These are phyloP conservation scores for Phacellophora camtschatica DNA, from an alignment of 30 jellyfish, hydroid and myxozoan species.

Conservation along the genomic window DNA sequence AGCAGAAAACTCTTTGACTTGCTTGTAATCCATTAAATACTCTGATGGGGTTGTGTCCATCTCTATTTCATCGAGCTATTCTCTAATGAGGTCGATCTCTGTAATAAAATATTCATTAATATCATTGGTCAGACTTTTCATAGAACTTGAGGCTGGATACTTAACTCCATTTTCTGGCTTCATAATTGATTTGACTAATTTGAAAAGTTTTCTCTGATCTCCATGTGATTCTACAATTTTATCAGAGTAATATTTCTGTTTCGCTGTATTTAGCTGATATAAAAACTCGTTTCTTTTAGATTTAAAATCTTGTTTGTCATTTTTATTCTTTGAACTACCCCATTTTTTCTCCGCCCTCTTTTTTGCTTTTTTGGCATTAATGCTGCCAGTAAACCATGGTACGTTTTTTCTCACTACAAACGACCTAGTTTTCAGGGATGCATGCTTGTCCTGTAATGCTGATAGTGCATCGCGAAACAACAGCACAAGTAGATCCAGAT, in stretches of 20 bases:
- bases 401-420: not conserved
- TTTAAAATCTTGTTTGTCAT: not conserved
- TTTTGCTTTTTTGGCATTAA: not conserved
- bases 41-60: not conserved
- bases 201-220: too few relatives aligned
- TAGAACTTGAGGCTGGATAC: not conserved
- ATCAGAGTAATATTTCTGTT: too few relatives aligned
- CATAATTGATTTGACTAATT: too few relatives aligned
- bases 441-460: not conserved
- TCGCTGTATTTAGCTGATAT: too few relatives aligned
- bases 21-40: not conserved
- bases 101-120: not conserved
- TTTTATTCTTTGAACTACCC: not conserved
- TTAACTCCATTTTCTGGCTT: too few relatives aligned
- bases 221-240: too few relatives aligned
- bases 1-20: not conserved
- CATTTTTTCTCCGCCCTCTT: not conserved
- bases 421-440: not conserved
- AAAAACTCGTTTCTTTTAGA: too few relatives aligned
- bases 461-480: conserved; percentile 12
- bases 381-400: too few relatives aligned
- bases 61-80: not conserved
- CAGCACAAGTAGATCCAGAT: conserved; percentile 19
- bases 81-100: not conserved
- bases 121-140: not conserved